Evolutionary conservation across 2,797 vertebrate genomes (phyloP), one percentile per base, ranked within the genome.

Genomic region (Alauda arvensis): DNA sequence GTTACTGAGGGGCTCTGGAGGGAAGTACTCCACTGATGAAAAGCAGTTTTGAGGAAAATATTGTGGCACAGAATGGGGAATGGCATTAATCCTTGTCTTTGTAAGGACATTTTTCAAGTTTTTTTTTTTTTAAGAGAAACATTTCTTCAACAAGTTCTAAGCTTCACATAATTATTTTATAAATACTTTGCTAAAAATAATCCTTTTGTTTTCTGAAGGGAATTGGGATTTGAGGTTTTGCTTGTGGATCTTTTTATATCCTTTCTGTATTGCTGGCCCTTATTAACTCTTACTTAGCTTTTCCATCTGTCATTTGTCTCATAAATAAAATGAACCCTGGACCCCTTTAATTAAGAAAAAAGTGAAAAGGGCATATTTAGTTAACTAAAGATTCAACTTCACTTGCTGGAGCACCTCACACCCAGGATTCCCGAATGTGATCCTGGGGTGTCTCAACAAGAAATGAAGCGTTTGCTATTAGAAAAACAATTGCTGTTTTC

Each of bases 131-230:
- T 52, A 74, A 70, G 39, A 60, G 31, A 68, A 79, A 69, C n/a
- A 76, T 49, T 28, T 80, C 31, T 76, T 85, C 70, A 88, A 51
- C 74, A 85, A 83, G 39, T 85, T 67, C 46, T 69, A 62, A 90
- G 55, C 29, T 45, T 46, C 19, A 13, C 29, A 25, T 71, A 90
- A 83, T 88, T 83, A 57, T 85, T 91, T 85, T 88, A 87, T 87
- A 94, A 92, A 91, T 92, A 90, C 46, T 39, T 33, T 7, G 25
- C 82, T 92, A 91, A 94, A 91, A 94, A 91, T 88, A 93, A 51
- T 87, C 75, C 40, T 76, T 94, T 90, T 91, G 60, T 93, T 93
- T 93, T 92, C 77, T 81, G 39, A 85, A 84, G 91, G 79, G 91
- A 94, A 79, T 92, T 78, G 81, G 76, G 87, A 93, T 83, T 87